Evolutionary conservation across 2,888 invertebrate genomes (phyloP).

Genomic region (Onchidella celtica): DNA sequence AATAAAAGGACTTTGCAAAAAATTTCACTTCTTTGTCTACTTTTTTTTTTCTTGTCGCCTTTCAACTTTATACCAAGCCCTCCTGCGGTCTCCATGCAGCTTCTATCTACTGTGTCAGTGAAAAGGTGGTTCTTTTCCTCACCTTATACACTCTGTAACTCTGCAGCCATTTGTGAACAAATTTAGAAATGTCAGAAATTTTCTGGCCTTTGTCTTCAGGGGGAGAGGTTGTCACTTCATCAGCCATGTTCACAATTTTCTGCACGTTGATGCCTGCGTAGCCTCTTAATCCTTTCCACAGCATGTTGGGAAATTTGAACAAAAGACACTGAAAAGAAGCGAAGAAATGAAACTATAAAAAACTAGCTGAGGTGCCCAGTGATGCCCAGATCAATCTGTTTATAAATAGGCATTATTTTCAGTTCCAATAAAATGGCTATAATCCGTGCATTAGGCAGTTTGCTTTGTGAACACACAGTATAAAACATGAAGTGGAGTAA

Average conservation of each 20-base stretch:
- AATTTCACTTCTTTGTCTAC: no score
- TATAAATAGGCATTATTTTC: no score
- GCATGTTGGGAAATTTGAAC: slow-evolving; percentile 58
- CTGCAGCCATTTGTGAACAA: slow-evolving; percentile 56
- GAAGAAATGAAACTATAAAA: background rate
- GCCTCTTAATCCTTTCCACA: slow-evolving; percentile 55
- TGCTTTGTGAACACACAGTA: background rate
- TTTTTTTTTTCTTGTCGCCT: no score
- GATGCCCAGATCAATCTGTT: no score
- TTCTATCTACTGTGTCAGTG: no score
- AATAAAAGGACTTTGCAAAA: no score
- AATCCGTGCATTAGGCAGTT: no score
- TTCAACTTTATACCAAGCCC: no score
- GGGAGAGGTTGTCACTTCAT: slow-evolving; percentile 50
- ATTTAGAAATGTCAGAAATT: slow-evolving; percentile 52
- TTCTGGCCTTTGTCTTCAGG: slow-evolving; percentile 50
- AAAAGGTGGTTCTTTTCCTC: no score
- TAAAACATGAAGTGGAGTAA: background rate
- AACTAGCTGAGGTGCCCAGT: background rate
- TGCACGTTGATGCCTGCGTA: slow-evolving; percentile 57
- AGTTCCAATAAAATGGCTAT: no score
- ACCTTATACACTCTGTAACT: slow-evolving; percentile 55
- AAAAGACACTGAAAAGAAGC: slow-evolving; percentile 49
- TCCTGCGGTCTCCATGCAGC: no score
- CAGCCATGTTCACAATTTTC: slow-evolving; percentile 58